A percentile compares a stretch with the other conserved stretches of the same genome.
Conservation (phyloP, 2,797 vertebrate genomes). For the Neostethus bicornis region DNA sequence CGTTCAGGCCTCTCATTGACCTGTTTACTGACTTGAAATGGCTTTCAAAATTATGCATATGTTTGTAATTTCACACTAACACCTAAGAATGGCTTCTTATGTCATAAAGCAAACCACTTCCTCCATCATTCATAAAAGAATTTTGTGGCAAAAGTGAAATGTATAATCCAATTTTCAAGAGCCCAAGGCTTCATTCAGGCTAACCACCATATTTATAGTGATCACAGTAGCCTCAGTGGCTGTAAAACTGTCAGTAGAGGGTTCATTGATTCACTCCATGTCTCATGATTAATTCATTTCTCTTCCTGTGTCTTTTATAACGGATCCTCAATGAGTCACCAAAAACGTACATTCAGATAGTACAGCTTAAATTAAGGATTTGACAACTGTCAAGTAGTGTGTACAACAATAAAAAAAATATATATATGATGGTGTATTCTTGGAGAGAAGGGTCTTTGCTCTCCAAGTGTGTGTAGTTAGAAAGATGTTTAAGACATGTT, state of each 20-base stretch:
- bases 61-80: conserved; percentile 30
- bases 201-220: conserved; percentile 71
- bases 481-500: not conserved
- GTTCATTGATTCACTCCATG: conserved; percentile 54
- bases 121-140: conserved; percentile 25
- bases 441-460: conserved; percentile 18
- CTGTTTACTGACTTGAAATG: conserved; percentile 21
- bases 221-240: conserved; percentile 53
- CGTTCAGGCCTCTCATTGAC: conserved; percentile 4
- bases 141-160: conserved; percentile 69
- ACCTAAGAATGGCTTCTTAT: conserved; percentile 50
- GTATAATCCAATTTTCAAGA: conserved; percentile 75
- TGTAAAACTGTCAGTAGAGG: conserved; percentile 58
- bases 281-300: conserved; percentile 74
- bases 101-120: conserved; percentile 46
- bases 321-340: conserved; percentile 65
- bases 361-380: conserved; percentile 23
- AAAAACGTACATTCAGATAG: conserved; percentile 50
- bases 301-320: conserved; percentile 46
- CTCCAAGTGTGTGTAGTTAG: not conserved
- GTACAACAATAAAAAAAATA: conserved; percentile 7
- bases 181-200: conserved; percentile 53
- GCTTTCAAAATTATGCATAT: conserved; percentile 29
- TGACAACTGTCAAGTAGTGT: conserved; percentile 38
- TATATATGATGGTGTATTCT: conserved; percentile 5